These are phyloP conservation scores for Collichthys lucidus DNA, from an alignment of 2,113 vertebrate genomes.

Conservation along the genomic window DNA sequence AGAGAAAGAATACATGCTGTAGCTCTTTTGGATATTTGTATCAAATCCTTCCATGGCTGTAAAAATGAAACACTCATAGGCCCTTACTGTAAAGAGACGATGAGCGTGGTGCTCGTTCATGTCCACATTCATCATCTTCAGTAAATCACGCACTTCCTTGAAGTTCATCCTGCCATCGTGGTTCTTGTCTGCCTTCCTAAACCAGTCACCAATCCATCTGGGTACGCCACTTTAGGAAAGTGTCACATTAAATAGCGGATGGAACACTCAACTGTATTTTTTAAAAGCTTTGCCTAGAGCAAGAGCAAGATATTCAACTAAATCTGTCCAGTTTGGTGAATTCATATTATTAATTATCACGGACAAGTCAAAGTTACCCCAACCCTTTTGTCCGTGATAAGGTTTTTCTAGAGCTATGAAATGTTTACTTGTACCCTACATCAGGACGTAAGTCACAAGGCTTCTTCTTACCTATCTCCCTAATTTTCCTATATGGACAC, in stretches of 20 bases:
- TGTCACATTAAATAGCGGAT: background rate
- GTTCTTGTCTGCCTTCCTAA: constrained; percentile 94
- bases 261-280: background rate
- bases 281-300: background rate
- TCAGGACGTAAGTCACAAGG: background rate
- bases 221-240: constrained; percentile 81
- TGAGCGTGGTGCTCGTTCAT: constrained; percentile 93
- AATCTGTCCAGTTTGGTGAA: no score
- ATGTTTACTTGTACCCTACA: background rate
- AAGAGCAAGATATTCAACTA: background rate
- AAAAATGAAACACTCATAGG: background rate
- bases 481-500: background rate
- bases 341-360: background rate
- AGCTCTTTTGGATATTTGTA: background rate
- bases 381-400: background rate
- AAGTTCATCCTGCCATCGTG: constrained; percentile 95
- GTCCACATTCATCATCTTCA: constrained; percentile 96
- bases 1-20: background rate
- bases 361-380: background rate
- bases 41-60: background rate
- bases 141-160: constrained; percentile 88
- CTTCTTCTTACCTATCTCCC: no score
- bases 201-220: constrained; percentile 96
- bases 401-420: background rate
- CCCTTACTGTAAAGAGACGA: constrained; percentile 89